phyloP scores from a whole-genome alignment of 2,113 vertebrate species.

The Corythornis vintsioides region DNA sequence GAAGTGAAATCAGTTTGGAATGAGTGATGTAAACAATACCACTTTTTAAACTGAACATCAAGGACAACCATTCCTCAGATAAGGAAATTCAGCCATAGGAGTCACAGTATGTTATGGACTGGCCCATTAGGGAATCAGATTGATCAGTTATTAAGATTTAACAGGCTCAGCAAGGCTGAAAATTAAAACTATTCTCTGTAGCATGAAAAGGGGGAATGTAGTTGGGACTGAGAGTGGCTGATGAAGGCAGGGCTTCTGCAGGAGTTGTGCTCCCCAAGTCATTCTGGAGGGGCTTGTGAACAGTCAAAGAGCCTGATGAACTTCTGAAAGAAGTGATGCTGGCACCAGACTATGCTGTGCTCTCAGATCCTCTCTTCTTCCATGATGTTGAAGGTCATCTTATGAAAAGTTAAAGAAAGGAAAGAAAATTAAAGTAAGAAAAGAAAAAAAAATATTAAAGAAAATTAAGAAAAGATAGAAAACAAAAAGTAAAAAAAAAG shows the following conservation, averaged over 20 bases:
- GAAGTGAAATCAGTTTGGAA: background rate
- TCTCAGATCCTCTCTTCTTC: background rate
- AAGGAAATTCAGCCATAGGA: background rate
- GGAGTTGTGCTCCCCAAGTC: accelerated
- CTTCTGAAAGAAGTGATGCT: background rate
- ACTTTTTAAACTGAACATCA: background rate
- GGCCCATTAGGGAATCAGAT: background rate
- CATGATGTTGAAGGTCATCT: background rate
- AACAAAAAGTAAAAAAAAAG: too few relatives aligned
- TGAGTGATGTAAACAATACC: background rate
- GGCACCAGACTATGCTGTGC: background rate
- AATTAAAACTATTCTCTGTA: background rate
- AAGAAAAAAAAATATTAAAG: too few relatives aligned
- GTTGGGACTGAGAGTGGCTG: background rate
- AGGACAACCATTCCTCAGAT: background rate
- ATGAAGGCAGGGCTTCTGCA: background rate
- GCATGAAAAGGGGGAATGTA: background rate
- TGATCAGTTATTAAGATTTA: background rate
- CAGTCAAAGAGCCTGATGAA: too few relatives aligned
- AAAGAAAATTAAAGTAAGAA: too few relatives aligned
- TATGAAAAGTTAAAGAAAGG: background rate
- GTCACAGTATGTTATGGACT: background rate
- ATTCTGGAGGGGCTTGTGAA: background rate
- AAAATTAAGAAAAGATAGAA: too few relatives aligned
- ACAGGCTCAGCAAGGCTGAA: background rate